Percentiles rank a stretch among this genome's conserved stretches.
Conservation (phyloP, 2,888 invertebrate genomes). For the Apotomis turbidana region DNA sequence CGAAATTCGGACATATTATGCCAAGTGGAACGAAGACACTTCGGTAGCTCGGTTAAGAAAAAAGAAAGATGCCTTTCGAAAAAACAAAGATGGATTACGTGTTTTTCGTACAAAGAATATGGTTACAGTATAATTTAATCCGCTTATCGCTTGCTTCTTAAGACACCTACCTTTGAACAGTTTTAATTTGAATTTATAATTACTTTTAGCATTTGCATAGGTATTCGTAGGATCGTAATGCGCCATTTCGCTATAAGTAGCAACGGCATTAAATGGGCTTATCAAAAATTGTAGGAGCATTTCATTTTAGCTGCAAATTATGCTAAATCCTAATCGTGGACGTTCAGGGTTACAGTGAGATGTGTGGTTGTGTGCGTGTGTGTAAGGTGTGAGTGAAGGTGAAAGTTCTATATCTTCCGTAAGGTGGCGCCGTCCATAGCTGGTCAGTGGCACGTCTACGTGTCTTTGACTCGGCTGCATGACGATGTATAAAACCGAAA, state of each 20-base stretch:
- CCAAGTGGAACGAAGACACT: no score
- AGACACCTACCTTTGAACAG: constrained; percentile 43
- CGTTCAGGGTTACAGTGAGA: not conserved
- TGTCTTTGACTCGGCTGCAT: no score
- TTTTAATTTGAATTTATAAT: constrained; percentile 67
- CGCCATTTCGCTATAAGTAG: constrained; percentile 46
- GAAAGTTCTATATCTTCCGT: no score
- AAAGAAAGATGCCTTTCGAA: no score
- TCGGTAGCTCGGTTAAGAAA: no score
- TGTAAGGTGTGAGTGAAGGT: not conserved
- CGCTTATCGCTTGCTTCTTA: constrained; percentile 35
- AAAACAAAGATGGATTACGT: no score
- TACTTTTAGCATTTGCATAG: constrained; percentile 62
- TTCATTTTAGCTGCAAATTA: constrained; percentile 40
- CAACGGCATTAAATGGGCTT: constrained; percentile 25
- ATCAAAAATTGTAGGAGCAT: constrained; percentile 40
- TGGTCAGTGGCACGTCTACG: no score
- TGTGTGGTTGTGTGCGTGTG: not conserved
- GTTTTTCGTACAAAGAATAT: no score
- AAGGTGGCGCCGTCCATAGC: no score
- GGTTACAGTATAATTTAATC: not conserved
- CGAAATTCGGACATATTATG: no score
- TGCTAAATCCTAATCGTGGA: constrained; percentile 23
- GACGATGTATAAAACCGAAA: no score
- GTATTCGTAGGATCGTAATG: constrained; percentile 56